phyloP scores from a whole-genome alignment of 2,888 invertebrate genomes.

The Tipula unca region DNA sequence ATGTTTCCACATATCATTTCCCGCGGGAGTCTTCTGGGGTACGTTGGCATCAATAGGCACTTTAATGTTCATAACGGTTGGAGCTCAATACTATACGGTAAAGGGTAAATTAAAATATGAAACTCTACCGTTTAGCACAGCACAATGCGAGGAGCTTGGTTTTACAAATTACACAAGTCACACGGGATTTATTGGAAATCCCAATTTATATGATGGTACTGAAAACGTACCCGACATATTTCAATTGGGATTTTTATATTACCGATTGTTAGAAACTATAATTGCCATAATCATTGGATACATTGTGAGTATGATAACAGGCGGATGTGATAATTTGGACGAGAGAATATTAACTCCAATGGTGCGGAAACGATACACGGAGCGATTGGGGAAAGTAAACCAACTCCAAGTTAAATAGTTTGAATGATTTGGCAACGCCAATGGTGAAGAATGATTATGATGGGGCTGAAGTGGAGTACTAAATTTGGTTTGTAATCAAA shows the following conservation, averaged over 20 bases:
- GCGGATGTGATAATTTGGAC: conserved; percentile 25
- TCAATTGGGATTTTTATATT: conserved; percentile 59
- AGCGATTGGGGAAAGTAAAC: neutral
- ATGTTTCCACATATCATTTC: no score
- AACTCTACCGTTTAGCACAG: conserved; percentile 25
- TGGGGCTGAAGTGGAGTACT: neutral
- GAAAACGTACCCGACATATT: conserved; percentile 34
- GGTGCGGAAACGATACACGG: conserved; percentile 20
- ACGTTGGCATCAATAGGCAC: conserved; percentile 45
- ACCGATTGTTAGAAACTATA: conserved; percentile 52
- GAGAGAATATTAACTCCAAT: conserved; percentile 25
- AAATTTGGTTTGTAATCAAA: no score
- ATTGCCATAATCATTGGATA: conserved; percentile 52
- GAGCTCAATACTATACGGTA: conserved; percentile 36
- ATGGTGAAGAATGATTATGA: neutral
- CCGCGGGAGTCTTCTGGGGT: conserved; percentile 49
- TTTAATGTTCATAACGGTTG: conserved; percentile 46
- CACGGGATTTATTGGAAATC: neutral
- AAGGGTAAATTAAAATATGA: neutral
- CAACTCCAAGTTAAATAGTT: neutral
- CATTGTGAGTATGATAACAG: conserved; percentile 52
- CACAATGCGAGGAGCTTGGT: conserved; percentile 23
- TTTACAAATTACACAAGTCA: neutral
- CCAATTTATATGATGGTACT: neutral
- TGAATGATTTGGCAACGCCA: neutral